phyloP scores from a whole-genome alignment of 2,113 vertebrate genomes.

The Microtus oregoni region DNA sequence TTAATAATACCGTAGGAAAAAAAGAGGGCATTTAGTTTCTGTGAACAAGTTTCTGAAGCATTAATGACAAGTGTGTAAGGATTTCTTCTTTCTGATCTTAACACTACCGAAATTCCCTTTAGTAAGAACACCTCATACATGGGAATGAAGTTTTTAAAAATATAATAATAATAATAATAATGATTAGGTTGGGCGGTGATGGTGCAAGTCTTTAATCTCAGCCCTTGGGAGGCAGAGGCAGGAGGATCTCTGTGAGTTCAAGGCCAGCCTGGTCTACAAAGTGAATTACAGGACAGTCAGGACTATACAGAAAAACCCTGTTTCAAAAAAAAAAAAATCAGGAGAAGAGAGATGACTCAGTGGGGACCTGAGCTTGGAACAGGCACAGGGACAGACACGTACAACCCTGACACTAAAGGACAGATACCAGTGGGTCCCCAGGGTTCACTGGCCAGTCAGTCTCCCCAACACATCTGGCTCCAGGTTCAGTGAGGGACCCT shows the following conservation, averaged over 20 bases:
- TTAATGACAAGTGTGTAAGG: rapidly evolving
- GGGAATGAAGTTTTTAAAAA: neutral
- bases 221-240: too few species aligned
- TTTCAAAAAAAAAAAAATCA: neutral
- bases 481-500: neutral
- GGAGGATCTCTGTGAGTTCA: too few species aligned
- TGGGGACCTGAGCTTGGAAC: neutral
- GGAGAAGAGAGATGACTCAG: neutral
- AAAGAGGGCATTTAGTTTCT: neutral
- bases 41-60: neutral
- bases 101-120: neutral
- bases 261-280: too few species aligned
- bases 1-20: neutral
- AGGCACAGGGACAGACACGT: neutral
- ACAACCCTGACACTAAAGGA: neutral
- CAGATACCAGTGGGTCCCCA: neutral
- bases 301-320: too few species aligned
- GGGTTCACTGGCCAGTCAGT: neutral
- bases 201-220: too few species aligned
- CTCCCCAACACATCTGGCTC: neutral
- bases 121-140: neutral
- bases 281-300: too few species aligned
- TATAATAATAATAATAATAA: too few species aligned
- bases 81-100: neutral
- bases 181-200: too few species aligned